phyloP scores from a whole-genome alignment of 2,113 vertebrate genomes.

The Grus americana region DNA sequence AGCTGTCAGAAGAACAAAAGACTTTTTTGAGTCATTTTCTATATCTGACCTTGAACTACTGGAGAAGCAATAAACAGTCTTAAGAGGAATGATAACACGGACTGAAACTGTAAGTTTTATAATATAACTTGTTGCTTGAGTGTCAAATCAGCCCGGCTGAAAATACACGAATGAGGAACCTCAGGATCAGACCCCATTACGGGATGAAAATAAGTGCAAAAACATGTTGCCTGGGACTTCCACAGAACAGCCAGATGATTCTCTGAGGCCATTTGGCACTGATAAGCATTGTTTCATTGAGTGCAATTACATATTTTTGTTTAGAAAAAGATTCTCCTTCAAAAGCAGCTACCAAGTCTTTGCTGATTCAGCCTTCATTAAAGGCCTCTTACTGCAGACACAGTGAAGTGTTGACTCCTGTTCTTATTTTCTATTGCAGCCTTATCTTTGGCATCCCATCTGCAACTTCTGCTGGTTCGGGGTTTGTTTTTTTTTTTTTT shows the following conservation, averaged over 20 bases:
- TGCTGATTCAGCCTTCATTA: conserved; percentile 51
- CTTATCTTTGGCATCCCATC: conserved; percentile 54
- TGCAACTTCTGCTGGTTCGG: background rate
- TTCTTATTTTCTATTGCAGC: conserved; percentile 26
- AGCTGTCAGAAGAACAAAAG: background rate
- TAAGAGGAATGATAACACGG: background rate
- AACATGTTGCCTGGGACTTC: background rate
- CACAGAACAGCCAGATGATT: background rate
- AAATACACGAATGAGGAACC: fast-evolving
- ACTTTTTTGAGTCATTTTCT: background rate
- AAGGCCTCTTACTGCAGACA: conserved; percentile 16
- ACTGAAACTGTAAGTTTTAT: background rate
- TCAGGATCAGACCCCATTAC: fast-evolving
- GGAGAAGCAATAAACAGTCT: background rate
- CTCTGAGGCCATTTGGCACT: conserved; percentile 3
- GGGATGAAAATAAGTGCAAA: background rate
- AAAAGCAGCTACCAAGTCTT: conserved; percentile 4
- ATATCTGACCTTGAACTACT: background rate
- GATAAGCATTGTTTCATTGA: background rate
- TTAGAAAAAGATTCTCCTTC: conserved; percentile 1
- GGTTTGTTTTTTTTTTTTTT: background rate
- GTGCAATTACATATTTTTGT: conserved; percentile 9
- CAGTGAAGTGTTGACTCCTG: conserved; percentile 22
- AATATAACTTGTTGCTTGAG: background rate
- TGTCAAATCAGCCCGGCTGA: background rate